Conservation (phyloP, 2,797 vertebrate genomes). For the Fundulus diaphanus region DNA sequence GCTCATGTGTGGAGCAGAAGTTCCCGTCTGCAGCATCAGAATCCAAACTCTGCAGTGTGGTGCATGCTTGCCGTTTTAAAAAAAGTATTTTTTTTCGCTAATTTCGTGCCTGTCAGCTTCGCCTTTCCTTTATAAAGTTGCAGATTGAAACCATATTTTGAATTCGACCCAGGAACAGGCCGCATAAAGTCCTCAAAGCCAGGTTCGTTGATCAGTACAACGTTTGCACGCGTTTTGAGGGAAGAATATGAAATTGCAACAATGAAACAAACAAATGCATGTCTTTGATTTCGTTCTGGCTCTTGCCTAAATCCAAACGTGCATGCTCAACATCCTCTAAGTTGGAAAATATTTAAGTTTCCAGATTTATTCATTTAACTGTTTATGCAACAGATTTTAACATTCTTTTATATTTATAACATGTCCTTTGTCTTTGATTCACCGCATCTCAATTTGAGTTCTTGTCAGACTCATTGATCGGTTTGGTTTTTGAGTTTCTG, state of each 20-base stretch:
- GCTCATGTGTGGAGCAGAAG: constrained; percentile 45
- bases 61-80: background rate
- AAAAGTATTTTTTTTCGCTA: background rate
- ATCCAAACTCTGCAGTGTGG: background rate
- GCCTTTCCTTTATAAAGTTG: background rate
- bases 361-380: too few relatives aligned
- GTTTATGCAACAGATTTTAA: background rate
- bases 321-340: background rate
- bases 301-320: background rate
- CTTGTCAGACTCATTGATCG: background rate
- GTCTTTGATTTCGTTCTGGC: background rate
- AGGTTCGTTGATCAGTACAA: background rate
- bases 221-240: background rate
- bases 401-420: background rate
- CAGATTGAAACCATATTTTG: background rate
- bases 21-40: constrained; percentile 1
- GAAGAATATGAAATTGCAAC: background rate
- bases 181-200: background rate
- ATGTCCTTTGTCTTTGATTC: background rate
- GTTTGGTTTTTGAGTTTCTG: background rate
- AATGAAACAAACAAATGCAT: background rate
- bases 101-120: background rate
- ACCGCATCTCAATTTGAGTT: background rate
- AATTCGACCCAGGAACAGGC: background rate
- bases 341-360: background rate